phyloP scores from a whole-genome alignment of 2,113 vertebrate genomes.

The Corythornis cristatus region DNA sequence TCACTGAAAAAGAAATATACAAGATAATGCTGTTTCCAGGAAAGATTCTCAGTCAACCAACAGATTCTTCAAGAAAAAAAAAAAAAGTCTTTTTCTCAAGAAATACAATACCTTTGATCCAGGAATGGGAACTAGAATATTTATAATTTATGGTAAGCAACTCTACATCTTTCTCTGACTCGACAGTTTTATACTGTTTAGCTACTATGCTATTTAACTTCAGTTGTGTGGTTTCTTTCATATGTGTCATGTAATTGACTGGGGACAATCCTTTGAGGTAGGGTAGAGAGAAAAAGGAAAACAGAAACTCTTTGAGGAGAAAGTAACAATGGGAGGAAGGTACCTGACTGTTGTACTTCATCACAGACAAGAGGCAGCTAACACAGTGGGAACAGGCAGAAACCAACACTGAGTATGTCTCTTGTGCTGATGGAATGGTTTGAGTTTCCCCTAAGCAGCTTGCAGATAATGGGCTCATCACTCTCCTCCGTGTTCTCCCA shows the following conservation, averaged over 20 bases:
- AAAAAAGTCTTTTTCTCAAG: background rate
- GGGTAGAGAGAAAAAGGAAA: background rate
- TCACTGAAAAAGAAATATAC: background rate
- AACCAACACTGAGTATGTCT: background rate
- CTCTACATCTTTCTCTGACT: background rate
- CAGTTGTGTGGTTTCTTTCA: background rate
- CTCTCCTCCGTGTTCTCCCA: background rate
- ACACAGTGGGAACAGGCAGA: background rate
- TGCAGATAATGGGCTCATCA: constrained; percentile 16
- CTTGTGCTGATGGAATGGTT: background rate
- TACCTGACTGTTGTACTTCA: background rate
- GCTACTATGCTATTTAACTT: background rate
- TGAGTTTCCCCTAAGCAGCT: constrained; percentile 20
- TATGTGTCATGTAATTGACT: background rate
- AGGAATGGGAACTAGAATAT: background rate
- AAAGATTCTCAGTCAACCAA: background rate
- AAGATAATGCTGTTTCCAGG: background rate
- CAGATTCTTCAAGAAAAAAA: background rate
- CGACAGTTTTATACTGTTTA: background rate
- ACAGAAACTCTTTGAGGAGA: background rate
- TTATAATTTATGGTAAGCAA: background rate
- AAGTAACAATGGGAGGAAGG: fast-evolving
- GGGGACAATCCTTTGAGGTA: background rate
- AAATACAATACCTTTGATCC: background rate
- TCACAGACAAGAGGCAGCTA: background rate